Evolutionary conservation across 2,113 vertebrate species (phyloP).

Genomic region (Paramormyrops kingsleyae): DNA sequence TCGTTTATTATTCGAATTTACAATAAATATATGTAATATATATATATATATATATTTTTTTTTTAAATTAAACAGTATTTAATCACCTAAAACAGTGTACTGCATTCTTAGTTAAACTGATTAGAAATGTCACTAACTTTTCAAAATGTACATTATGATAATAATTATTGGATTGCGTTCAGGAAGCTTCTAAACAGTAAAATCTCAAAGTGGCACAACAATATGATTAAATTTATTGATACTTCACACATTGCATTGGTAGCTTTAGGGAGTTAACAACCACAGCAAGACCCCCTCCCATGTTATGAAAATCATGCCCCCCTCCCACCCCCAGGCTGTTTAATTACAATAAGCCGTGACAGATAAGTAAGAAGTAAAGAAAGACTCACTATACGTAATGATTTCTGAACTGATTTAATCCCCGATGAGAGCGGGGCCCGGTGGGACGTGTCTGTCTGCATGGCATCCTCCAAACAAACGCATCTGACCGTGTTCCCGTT

Average conservation of each 20-base stretch:
- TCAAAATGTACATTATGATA: background rate
- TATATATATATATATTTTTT: too few relatives aligned
- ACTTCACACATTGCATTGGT: background rate
- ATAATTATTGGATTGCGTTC: background rate
- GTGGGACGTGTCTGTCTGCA: background rate
- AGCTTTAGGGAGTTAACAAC: background rate
- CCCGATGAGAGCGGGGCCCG: background rate
- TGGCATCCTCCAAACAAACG: background rate
- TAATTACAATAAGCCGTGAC: background rate
- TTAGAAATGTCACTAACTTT: background rate
- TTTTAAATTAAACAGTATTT: background rate
- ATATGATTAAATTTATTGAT: background rate
- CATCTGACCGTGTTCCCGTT: background rate
- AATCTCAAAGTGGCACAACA: background rate
- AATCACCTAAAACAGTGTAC: background rate
- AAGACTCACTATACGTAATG: too few relatives aligned
- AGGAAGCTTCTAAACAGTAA: background rate
- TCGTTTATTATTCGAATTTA: background rate
- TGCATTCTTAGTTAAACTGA: background rate
- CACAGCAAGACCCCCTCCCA: background rate
- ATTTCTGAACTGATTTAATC: background rate
- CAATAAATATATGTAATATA: background rate
- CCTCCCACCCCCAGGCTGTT: background rate
- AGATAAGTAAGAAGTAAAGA: background rate
- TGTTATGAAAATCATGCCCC: background rate